Base-by-base conservation (phyloP, 2,797 vertebrate genomes). In the Falco rusticolus region DNA sequence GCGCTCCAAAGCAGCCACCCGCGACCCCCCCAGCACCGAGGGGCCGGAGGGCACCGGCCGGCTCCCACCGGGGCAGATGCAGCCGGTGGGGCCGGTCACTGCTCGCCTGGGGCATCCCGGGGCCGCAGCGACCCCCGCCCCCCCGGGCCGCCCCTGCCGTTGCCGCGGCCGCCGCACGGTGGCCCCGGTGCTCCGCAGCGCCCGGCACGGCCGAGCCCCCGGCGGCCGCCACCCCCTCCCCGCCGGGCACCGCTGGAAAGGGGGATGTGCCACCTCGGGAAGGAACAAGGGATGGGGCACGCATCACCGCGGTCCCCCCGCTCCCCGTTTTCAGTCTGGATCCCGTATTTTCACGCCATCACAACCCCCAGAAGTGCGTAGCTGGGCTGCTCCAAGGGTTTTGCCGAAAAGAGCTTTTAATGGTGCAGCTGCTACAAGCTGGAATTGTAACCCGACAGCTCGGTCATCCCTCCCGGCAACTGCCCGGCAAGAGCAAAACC, bases 361-460 rank as follows among this genome's bases (percentile, higher is more conserved):
- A 0, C 7, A 15, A 39, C 31, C 51, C 3, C 37, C 3, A 7
- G 1, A 43, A 71, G 66, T 41, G 72, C 43, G 1, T 1, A 10
- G 34, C 71, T 1, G 1, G 11, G 25, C 24, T 60, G 28, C 34
- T 16, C 43, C 57, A 16, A 64, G 56, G 68, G 57, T 64, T 63
- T 37, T 81, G 76, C 95, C 29, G 54, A 90, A 96, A 75, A 77
- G 82, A 89, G 51, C 43, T 69, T 97, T 97, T 97, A 97, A 74
- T 97, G 97, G 97, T 90, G 94, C 81, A 75, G 57, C 91, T 89
- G 85, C 90, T 88, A 87, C 68, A 68, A 94, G 86, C 85, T 69
- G 43, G 65, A 92, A 53, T 4, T 15, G 85, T 29, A 59, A 68
- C 91, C 63, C 34, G 0, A 28, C 21, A 1, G 60, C 33, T 78